Base-by-base conservation (phyloP, 2,888 invertebrate species). In the Clivina fossor region DNA sequence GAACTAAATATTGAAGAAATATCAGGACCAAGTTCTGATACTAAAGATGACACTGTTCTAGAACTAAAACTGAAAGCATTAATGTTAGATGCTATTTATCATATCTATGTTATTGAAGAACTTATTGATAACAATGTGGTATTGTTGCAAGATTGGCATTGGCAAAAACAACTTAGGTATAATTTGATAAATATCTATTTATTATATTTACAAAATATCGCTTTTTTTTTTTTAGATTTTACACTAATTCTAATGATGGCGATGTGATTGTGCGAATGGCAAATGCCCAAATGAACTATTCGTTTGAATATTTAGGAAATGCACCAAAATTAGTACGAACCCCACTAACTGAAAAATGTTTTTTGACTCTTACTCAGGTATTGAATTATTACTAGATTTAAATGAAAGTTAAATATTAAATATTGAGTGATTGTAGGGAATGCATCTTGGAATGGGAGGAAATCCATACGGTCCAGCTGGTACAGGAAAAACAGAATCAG, bases 381-480 rank as follows among this genome's bases (percentile, higher is more conserved):
- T 65, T 56, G 4, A 38, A n/a, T n/a, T n/a, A n/a, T n/a, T n/a
- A n/a, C n/a, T n/a, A n/a, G n/a, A n/a, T n/a, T n/a, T n/a, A n/a
- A n/a, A n/a, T n/a, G n/a, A n/a, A n/a, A n/a, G n/a, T n/a, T n/a
- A n/a, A n/a, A n/a, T n/a, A n/a, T n/a, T n/a, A n/a, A n/a, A n/a
- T n/a, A n/a, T n/a, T n/a, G n/a, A n/a, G n/a, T n/a, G n/a, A n/a
- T 16, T 69, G 35, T 70, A 85, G 84, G 93, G 94, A 2, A 87
- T 98, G 83, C 88, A 90, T 68, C 85, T 98, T 74, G 98, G 98
- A 0, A 80, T 98, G 63, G 97, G 98, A 55, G 99, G 98, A 5
- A 99, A 99, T 77, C 98, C 98, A 0, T 98, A 97, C 67, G 99
- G 99, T 0, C 98, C 98, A 1, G 99, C 99, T 15, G 99, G 99